Evolutionary conservation across 2,113 vertebrate species (phyloP), one percentile per base, ranked within the genome.

Genomic region (Melozone crissalis): DNA sequence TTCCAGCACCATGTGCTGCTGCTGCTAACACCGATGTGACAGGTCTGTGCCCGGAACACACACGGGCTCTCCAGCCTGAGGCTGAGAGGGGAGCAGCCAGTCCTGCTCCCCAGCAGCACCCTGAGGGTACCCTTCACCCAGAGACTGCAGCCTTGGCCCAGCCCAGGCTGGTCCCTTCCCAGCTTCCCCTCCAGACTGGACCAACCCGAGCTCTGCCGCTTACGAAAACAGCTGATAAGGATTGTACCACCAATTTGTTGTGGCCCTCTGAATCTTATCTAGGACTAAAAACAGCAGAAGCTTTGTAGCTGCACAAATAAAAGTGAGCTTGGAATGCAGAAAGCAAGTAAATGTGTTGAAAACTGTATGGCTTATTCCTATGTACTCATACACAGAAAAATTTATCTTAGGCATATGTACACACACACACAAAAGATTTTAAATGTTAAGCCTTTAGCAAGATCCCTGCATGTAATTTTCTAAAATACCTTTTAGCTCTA

Each of bases 261-360:
- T 51, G 59, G 84, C 44, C 24, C 37, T 94, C 83, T 37, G 58
- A 93, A 75, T 84, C 90, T 94, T 94, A 96, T 86, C 93, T 81
- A 16, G 66, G 35, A 68, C 52, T 41, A 33, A 91, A 77, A 49
- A 24, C 83, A 84, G 54, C 33, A 78, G 89, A 86, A 80, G 24
- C 46, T 83, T 79, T 47, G 21, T 62, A 85, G 89, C 76, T 78
- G 74, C 4, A 2, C 37, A 89, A 79, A 76, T 14, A 13, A 37
- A 84, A 80, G 59, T 18, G 52, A 91, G 49, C 33, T 43, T 51
- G 33, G 65, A 78, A 54, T 10, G 63, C 46, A 69, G 47, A 71
- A 90, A 92, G 39, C 39, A 71, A 76, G 55, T 11, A 68, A 69
- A 80, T 2, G 13, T 52, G 51, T 51, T 80, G 63, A 83, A 93